Evolutionary conservation across 1,140 invertebrate genomes (phyloP), one percentile per base, ranked within the genome.

Genomic region (Ceratitis capitata): DNA sequence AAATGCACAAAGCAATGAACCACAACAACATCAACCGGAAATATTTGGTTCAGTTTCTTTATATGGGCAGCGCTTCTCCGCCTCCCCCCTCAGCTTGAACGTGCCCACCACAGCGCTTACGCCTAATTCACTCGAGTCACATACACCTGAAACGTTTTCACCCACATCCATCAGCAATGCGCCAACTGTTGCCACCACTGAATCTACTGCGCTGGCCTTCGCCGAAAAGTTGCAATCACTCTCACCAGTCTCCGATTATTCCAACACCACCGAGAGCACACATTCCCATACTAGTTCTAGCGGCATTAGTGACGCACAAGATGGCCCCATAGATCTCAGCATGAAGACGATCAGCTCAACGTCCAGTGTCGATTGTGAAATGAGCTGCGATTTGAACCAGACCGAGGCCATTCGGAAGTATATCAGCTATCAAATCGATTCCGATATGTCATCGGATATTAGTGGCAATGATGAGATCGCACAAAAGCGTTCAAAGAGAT

Each of bases 301-400:
- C 32, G 51, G 64, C 45, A 53, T 45, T 64, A 47, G 78, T 49
- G 42, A 85, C 9, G 84, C 86, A 94, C 94, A 95, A 88, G 95
- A 96, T 56, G 94, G 95, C 86, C 96, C 96, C 29, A 97, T 97
- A 90, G 96, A 97, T 88, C 92, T 97, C 32, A 96, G 95, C 12
- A 95, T 96, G 92, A 96, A 95, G 88, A 19, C 69, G 4, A n/a
- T 45, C 69, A 78, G 69, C 23, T 23, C 69, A 6, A 93, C 93
- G 3, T 89, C 90, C 10, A 39, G 23, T n/a, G 84, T n/a, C 32
- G 85, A 85, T 14, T 85, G 84, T 56, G 85, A 87, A 51, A 69
- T 69, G 23, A 87, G 89, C 86, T 90, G 89, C 85, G 90, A 89
- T 42, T 85, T 88, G 64, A 89, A 88, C 26, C 86, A 89, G 32